Evolutionary conservation across 2,113 vertebrate species (phyloP), one percentile per base, ranked within the genome.

Genomic region (Pycnonotus jocosus): DNA sequence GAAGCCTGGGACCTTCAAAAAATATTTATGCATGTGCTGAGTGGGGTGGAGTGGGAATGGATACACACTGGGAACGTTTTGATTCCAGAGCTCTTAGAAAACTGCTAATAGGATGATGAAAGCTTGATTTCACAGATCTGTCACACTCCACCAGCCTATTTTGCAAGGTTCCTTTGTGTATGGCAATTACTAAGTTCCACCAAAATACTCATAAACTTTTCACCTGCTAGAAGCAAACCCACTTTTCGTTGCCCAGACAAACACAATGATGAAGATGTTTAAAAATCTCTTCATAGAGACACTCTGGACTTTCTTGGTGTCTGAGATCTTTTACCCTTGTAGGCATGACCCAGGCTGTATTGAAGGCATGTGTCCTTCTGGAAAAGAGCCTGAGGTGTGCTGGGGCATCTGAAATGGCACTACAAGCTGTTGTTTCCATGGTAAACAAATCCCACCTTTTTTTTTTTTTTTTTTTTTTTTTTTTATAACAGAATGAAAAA

Each of bases 31-130:
- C 10, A 4, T 82, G 30, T 92, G 78, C 70, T 92, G 81, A 91
- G 78, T 51, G 21, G 86, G 81, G 93, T 86, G 78, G 87, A 81
- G 90, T 70, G 79, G 70, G 45, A 88, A 76, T 80, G n/a, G 56
- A 31, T 86, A 87, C 35, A 80, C 19, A 72, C 12, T 77, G 54
- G 62, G 78, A 93, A 85, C 33, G 70, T 76, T 95, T 38, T 61
- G 50, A 93, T 95, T 95, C 58, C 93, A 88, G 68, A 88, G 74
- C 78, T 80, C 87, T 91, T 91, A 86, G 74, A 95, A 90, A 91
- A 95, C 87, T 90, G 62, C 57, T 91, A 92, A 92, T n/a, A 79
- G 58, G 73, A 95, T 85, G 94, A 90, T 82, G 93, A 95, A 97
- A 97, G 31, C 84, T 94, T 86, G 45, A 92, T 92, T 62, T 95